phyloP scores from a whole-genome alignment of 2,113 vertebrate genomes.

The Gobius niger region DNA sequence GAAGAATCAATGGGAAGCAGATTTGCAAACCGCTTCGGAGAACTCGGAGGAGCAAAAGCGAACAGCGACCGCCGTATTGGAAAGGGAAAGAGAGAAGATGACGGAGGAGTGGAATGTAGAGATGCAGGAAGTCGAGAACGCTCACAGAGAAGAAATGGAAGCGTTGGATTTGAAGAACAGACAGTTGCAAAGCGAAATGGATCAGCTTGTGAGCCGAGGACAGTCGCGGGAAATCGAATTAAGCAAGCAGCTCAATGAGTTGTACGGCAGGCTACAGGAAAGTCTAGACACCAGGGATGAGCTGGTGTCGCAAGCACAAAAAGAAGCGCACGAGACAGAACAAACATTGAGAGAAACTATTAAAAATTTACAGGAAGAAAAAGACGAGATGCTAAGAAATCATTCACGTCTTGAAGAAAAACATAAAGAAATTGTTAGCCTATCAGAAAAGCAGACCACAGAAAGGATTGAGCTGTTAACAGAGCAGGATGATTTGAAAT shows the following conservation, averaged over 20 bases:
- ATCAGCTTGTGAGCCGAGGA: constrained; percentile 47
- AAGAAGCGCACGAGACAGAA: constrained; percentile 55
- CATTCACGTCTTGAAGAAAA: constrained; percentile 64
- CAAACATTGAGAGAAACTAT: constrained; percentile 68
- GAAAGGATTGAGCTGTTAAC: constrained; percentile 72
- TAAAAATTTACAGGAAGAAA: constrained; percentile 75
- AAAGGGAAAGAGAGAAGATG: constrained; percentile 17
- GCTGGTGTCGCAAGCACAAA: constrained; percentile 53
- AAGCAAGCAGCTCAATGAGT: constrained; percentile 68
- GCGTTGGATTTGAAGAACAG: constrained; percentile 70
- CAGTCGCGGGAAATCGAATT: constrained; percentile 76
- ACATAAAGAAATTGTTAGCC: constrained; percentile 49
- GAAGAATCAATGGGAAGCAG: constrained; percentile 80
- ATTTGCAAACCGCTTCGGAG: constrained; percentile 72
- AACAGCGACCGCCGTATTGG: constrained; percentile 57
- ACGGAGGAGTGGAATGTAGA: constrained; percentile 67
- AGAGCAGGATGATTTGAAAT: constrained; percentile 72
- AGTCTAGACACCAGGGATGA: constrained; percentile 71
- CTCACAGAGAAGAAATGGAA: constrained; percentile 72
- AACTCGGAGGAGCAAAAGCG: constrained; percentile 56
- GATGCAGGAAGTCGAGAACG: constrained; percentile 72
- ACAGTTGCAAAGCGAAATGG: constrained; percentile 78
- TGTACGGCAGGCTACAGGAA: constrained; percentile 67
- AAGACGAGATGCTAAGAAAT: constrained; percentile 14
- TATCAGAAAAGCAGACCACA: constrained; percentile 53